Evolutionary conservation across 2,888 invertebrate species (phyloP).

Genomic region (Diadegma fenestrale): DNA sequence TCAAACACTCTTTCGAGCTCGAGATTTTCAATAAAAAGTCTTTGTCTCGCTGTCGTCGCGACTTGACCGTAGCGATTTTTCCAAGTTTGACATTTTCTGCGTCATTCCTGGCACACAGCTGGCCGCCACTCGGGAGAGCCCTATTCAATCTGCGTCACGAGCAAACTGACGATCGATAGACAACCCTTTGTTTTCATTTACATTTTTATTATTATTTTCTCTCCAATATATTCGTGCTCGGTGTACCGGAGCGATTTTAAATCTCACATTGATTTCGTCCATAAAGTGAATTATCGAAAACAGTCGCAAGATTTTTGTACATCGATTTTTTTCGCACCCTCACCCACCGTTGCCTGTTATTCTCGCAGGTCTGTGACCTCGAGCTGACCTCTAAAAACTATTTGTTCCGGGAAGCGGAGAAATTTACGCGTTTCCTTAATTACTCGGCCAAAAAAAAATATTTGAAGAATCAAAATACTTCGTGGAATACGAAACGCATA

Average conservation of each 20-base stretch:
- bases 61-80: background rate
- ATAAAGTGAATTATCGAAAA: background rate
- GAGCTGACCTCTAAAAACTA: conserved; percentile 41
- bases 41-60: background rate
- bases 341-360: background rate
- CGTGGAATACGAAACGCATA: background rate
- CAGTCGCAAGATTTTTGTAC: background rate
- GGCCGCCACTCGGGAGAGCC: conserved; percentile 42
- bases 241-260: background rate
- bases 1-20: background rate
- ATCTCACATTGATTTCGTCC: background rate
- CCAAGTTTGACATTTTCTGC: conserved; percentile 6
- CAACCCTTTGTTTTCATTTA: conserved; percentile 55
- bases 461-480: background rate
- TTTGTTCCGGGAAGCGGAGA: background rate
- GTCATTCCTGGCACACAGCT: conserved; percentile 53
- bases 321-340: conserved; percentile 13
- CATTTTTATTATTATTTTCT: conserved; percentile 1
- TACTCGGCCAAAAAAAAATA: background rate
- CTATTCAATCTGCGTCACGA: conserved; percentile 59
- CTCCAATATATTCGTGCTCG: background rate
- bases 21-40: background rate
- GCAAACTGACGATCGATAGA: conserved; percentile 59
- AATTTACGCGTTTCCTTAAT: background rate
- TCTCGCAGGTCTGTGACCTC: conserved; percentile 52